Base-by-base conservation (phyloP, 35 echinoderm and acorn worm species). In the Stichopus chloronotus region DNA sequence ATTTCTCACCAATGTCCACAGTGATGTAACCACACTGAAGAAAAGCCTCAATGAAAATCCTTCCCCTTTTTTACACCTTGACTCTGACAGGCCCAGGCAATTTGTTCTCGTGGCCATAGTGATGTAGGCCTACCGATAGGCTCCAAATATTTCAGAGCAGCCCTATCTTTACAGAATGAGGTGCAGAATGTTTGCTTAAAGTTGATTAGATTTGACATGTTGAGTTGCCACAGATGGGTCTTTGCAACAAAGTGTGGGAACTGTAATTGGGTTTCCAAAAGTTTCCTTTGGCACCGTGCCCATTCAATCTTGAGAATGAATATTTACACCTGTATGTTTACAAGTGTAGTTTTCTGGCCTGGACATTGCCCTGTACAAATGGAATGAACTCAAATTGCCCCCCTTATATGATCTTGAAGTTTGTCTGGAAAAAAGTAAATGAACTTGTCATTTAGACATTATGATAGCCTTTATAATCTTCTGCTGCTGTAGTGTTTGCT, bases 171-270 rank as follows among this genome's bases (percentile, higher is more conserved):
- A 43, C 30, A 43, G 30, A 43, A 3, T 43, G 30, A 43, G 30
- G 7, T 74, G 69, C n/a, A 74, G 11, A n/a, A 74, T 74, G 69
- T 74, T 74, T 74, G 69, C 69, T 74, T 74, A 20, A 20, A n/a
- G 17, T 74, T 74, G 69, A 74, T 74, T 74, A 74, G 69, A 74
- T 74, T 74, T 74, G 69, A 74, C 69, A 7, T 74, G 69, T 74
- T 74, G 69, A 74, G 69, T n/a, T n/a, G 69, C 69, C 69, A 74
- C 69, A 74, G 69, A 74, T 74, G 69, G 69, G 69, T 74, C 17
- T 74, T 74, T 74, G 22, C 17, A 74, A 74, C 30, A 43, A 74
- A 19, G 11, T 74, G 69, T 74, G 69, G 69, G 69, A 74, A 74
- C 69, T 20, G 19, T 74, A 74, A 74, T 74, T 74, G 69, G 69